Base-by-base conservation (phyloP, 1,140 invertebrate species). In the Zaprionus taronus region DNA sequence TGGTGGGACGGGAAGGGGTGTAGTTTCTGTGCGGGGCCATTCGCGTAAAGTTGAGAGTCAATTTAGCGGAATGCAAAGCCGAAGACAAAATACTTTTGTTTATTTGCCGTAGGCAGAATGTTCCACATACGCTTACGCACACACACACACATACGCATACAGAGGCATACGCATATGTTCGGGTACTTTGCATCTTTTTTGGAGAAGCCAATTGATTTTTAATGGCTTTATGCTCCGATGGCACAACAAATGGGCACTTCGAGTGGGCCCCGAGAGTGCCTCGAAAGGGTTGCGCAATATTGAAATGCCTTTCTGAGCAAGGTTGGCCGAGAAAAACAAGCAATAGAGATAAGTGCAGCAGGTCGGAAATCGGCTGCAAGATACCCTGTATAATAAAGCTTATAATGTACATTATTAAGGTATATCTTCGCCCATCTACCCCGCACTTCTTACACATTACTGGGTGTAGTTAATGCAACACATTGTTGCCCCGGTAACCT, bases 51-150 rank as follows among this genome's bases (percentile, higher is more conserved):
- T 80, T 87, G 38, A 79, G 77, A 87, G 64, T 83, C 73, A 87
- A 87, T 87, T 87, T 83, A 83, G 83, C 68, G 84, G 83, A 87
- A 87, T 78, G 77, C 69, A 77, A 69, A 70, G 61, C 65, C 55
- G 61, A 73, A 72, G 58, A 66, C 61, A 51, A 71, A 72, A 70
- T 62, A 66, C 67, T 67, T 77, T 64, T 57, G 73, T 65, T 80
- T 57, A 41, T 61, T 36, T 64, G 51, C 38, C 61, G 53, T 76
- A 61, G 72, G 80, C 64, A 36, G 55, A 71, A 55, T 53, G 28
- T 51, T 53, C 15, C 47, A 31, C 56, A 76, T 61, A 38, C 34
- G 47, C 56, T 36, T 28, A 34, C 49, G 17, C 62, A 53, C 15
- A 17, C 36, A 20, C 12, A 38, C 36, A 26, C 57, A 51, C 61